Evolutionary conservation across 2,888 invertebrate species (phyloP).

Genomic region (Acleris laterana): DNA sequence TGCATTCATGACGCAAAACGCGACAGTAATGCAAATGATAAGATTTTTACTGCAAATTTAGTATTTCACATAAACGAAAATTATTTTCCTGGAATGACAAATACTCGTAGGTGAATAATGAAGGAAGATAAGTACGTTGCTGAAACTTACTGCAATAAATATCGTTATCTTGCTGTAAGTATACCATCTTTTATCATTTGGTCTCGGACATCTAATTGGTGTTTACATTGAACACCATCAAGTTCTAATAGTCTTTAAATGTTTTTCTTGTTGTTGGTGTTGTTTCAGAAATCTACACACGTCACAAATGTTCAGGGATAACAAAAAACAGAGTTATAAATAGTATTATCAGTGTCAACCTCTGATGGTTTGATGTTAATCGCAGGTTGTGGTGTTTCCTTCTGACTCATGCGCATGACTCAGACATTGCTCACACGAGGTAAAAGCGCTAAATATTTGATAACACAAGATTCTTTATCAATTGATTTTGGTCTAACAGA

Average conservation of each 20-base stretch:
- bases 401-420: conserved; percentile 38
- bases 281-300: too few species aligned
- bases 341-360: conserved; percentile 2
- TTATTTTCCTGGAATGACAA: conserved; percentile 5
- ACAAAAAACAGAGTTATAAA: too few species aligned
- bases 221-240: too few species aligned
- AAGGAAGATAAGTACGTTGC: not conserved
- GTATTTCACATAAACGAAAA: not conserved
- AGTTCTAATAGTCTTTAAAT: too few species aligned
- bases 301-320: too few species aligned
- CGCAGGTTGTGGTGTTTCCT: conserved; percentile 34
- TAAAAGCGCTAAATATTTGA: conserved; percentile 52
- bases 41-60: conserved; percentile 4
- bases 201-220: too few species aligned
- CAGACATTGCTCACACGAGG: conserved; percentile 39
- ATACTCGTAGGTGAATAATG: not conserved
- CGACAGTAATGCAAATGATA: conserved; percentile 17
- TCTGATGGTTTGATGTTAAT: conserved; percentile 8
- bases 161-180: too few species aligned
- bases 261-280: too few species aligned
- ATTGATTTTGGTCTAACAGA: not conserved
- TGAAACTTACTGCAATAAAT: not conserved
- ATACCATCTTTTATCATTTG: too few species aligned
- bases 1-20: conserved; percentile 14
- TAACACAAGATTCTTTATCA: conserved; percentile 48